phyloP scores from a whole-genome alignment of 2,113 vertebrate genomes.

The Rissa tridactyla region DNA sequence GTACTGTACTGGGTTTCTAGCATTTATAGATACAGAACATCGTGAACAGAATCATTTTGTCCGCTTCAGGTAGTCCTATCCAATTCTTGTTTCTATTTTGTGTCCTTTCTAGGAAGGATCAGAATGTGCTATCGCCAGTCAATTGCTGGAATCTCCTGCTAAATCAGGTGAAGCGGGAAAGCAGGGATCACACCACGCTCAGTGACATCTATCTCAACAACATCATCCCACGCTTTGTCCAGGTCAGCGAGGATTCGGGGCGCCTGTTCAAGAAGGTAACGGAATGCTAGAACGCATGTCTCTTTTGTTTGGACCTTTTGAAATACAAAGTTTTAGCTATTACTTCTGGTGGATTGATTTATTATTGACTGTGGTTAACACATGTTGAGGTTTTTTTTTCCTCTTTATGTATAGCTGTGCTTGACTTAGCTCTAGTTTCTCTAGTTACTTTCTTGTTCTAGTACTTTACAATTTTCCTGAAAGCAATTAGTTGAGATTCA shows the following conservation, averaged over 20 bases:
- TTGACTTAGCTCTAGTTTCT: neutral
- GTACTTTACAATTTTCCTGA: neutral
- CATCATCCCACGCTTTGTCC: constrained; percentile 95
- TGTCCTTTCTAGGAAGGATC: constrained; percentile 84
- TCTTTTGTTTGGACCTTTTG: rapidly evolving
- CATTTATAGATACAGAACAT: rapidly evolving
- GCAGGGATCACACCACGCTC: constrained; percentile 94
- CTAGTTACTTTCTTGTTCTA: neutral
- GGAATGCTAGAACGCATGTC: rapidly evolving
- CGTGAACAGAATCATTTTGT: rapidly evolving
- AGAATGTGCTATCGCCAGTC: constrained; percentile 92
- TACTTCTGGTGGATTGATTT: neutral
- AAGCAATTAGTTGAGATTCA: neutral
- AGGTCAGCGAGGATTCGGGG: constrained; percentile 96
- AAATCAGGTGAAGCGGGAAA: constrained; percentile 95
- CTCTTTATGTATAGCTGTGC: neutral
- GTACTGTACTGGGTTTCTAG: neutral
- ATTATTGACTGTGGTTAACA: too few relatives aligned
- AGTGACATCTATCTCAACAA: constrained; percentile 99
- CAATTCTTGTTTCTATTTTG: neutral
- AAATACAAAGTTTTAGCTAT: rapidly evolving
- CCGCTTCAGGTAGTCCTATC: rapidly evolving
- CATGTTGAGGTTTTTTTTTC: neutral
- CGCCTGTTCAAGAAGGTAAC: constrained; percentile 97
- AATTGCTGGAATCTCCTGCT: constrained; percentile 98